These are phyloP conservation scores for Baronia brevicornis DNA, from an alignment of 2,888 invertebrate species.

Conservation along the genomic window DNA sequence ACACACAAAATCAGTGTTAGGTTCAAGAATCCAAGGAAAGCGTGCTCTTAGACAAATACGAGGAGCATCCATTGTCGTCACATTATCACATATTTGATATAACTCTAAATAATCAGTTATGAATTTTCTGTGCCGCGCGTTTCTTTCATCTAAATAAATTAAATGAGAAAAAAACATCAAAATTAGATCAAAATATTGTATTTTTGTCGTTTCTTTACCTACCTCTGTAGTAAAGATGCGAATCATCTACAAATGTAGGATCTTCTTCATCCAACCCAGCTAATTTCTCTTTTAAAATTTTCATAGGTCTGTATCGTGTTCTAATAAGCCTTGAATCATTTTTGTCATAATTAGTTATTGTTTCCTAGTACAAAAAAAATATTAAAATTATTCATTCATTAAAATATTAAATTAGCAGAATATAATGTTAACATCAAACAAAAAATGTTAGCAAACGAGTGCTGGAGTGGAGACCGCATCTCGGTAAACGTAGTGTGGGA, in stretches of 20 bases:
- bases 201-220: too few relatives aligned
- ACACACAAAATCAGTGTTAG: conserved; percentile 61
- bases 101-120: conserved; percentile 52
- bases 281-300: conserved; percentile 61
- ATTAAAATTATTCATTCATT: background rate
- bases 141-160: conserved; percentile 46
- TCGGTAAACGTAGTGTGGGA: too few relatives aligned
- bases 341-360: conserved; percentile 54
- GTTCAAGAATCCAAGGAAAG: conserved; percentile 70
- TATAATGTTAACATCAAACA: too few relatives aligned
- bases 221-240: conserved; percentile 66
- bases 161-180: conserved; percentile 7
- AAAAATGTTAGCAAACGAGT: too few relatives aligned
- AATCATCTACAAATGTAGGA: conserved; percentile 60
- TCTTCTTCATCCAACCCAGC: conserved; percentile 55
- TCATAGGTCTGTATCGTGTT: conserved; percentile 65
- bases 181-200: conserved; percentile 3
- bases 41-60: conserved; percentile 51
- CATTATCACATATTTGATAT: conserved; percentile 52
- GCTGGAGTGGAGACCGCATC: too few relatives aligned
- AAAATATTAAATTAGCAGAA: too few relatives aligned
- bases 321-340: conserved; percentile 60
- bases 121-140: conserved; percentile 54
- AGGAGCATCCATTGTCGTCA: conserved; percentile 56
- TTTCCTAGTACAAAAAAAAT: conserved; percentile 36